Conservation (phyloP, 2,113 vertebrate species). For the Aplodontia rufa region DNA sequence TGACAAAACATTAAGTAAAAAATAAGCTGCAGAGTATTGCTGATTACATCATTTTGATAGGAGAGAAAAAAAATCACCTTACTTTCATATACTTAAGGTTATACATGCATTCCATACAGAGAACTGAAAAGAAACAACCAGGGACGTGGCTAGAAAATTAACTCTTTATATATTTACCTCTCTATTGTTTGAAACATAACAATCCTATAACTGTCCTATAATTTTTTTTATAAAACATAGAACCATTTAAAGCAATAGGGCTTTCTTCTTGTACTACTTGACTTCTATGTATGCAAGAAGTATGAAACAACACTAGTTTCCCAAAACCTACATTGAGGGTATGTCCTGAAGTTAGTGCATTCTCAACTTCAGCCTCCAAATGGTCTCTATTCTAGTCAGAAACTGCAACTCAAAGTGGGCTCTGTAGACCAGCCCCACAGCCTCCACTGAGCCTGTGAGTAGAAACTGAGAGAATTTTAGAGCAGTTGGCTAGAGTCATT, state of each 20-base stretch:
- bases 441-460: background rate
- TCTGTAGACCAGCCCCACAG: background rate
- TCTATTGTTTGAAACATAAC: background rate
- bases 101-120: background rate
- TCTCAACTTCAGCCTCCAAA: background rate
- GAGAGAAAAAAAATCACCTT: background rate
- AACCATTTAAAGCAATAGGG: background rate
- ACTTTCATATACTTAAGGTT: background rate
- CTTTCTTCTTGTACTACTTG: background rate
- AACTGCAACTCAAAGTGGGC: background rate
- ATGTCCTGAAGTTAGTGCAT: background rate
- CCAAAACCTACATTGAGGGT: background rate
- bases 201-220: background rate
- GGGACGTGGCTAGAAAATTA: background rate
- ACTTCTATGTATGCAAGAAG: background rate
- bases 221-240: background rate
- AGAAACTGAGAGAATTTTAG: background rate
- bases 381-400: background rate
- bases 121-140: background rate
- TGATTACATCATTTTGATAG: constrained; percentile 17
- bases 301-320: background rate
- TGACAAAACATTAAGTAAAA: constrained; percentile 14
- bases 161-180: constrained; percentile 12
- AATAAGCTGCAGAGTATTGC: background rate
- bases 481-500: background rate